Base-by-base conservation (phyloP, 2,113 vertebrate species). In the Seriola dumerili region DNA sequence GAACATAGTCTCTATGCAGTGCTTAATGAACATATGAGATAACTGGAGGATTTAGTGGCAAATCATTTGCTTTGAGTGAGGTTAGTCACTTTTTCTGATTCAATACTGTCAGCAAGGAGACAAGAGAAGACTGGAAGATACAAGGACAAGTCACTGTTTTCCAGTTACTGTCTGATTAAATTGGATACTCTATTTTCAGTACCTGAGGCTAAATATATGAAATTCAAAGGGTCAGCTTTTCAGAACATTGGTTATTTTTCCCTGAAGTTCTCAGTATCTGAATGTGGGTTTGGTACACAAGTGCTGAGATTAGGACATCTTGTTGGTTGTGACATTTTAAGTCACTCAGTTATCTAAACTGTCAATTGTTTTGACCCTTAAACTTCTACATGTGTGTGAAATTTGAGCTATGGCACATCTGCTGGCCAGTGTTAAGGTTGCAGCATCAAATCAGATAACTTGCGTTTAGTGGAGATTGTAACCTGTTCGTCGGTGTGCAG, bases 401-500 rank as follows among this genome's bases (percentile, higher is more conserved):
- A 29, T 29, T 29, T 29, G 29, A 29, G 29, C 29, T 29, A 29
- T 29, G 50, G 7, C 14, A 9, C 14, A 14, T 13, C 52, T 58
- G n/a, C 38, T 48, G 34, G 12, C 2, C 57, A 5, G 2, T 32
- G 40, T 21, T 7, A 1, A n/a, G 0, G 14, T 29, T 66, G 3
- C 4, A 10, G 19, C 3, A 29, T 29, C 29, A 29, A 29, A 29
- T 29, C 29, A 2, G 29, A 29, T 29, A 29, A 2, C 29, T 29
- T 16, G 1, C 3, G 25, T 50, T 34, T 6, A 32, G 50, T 38
- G 5, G 42, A 19, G 21, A 17, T 25, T 3, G 3, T 64, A 61
- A 74, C 57, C 17, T 9, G 38, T 1, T 0, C 9, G 11, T 40
- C 63, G 25, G 50, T 46, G 12, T 84, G 9, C 84, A 98, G 97